phyloP scores from a whole-genome alignment of 2,113 vertebrate species.

The Arenaria interpres region DNA sequence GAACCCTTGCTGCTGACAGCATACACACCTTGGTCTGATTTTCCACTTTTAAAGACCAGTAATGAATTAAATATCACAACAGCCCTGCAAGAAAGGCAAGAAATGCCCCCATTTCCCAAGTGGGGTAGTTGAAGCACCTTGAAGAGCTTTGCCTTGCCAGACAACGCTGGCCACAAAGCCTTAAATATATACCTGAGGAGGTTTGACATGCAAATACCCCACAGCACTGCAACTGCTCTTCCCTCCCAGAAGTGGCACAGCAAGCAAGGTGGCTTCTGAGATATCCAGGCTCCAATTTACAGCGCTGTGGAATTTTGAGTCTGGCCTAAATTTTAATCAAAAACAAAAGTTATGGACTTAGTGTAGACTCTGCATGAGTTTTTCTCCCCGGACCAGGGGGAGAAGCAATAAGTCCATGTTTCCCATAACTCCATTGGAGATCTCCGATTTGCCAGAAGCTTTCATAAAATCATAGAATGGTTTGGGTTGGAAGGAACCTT shows the following conservation, averaged over 20 bases:
- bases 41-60: background rate
- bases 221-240: background rate
- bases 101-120: background rate
- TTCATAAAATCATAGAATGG: background rate
- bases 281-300: background rate
- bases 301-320: background rate
- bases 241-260: background rate
- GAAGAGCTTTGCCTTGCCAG: background rate
- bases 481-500: no score
- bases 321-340: background rate
- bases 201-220: background rate
- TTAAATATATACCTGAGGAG: background rate
- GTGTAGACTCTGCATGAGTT: background rate
- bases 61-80: background rate
- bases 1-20: background rate
- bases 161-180: background rate
- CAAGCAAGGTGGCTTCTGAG: background rate
- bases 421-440: rapidly evolving
- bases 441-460: background rate
- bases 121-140: background rate
- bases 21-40: background rate
- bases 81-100: background rate
- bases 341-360: background rate
- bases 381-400: background rate
- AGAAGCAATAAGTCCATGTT: background rate